Evolutionary conservation across 2,888 invertebrate genomes (phyloP).

Genomic region (Apantesis nais): DNA sequence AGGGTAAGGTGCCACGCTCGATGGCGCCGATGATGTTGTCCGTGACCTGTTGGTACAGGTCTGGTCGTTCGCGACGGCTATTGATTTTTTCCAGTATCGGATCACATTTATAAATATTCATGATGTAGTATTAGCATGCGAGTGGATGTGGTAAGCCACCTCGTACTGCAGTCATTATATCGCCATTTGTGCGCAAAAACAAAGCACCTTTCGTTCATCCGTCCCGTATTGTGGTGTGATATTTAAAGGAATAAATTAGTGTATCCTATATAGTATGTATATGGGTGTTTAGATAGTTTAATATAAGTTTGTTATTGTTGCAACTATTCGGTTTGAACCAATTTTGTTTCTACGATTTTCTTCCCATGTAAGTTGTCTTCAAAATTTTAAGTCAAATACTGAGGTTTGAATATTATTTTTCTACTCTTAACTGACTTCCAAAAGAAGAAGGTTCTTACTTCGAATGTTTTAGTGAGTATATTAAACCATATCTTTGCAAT

Average conservation of each 20-base stretch:
- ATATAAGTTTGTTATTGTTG: neutral
- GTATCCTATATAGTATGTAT: neutral
- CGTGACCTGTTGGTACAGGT: too few relatives aligned
- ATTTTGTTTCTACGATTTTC: neutral
- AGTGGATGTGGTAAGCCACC: conserved; percentile 61
- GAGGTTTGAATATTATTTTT: too few relatives aligned
- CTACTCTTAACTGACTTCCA: too few relatives aligned
- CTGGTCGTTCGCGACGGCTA: too few relatives aligned
- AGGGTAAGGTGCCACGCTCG: too few relatives aligned
- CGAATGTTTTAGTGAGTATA: too few relatives aligned
- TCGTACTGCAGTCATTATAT: conserved; percentile 80
- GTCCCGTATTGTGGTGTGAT: conserved; percentile 42
- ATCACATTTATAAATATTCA: conserved; percentile 83
- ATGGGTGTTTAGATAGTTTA: conserved; percentile 1
- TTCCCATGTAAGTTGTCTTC: too few relatives aligned
- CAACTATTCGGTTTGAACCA: neutral
- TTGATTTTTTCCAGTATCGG: conserved; percentile 60
- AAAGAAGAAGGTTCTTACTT: too few relatives aligned
- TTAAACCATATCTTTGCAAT: too few relatives aligned
- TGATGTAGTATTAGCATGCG: conserved; percentile 77
- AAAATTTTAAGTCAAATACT: too few relatives aligned
- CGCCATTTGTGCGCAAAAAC: conserved; percentile 81
- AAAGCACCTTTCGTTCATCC: conserved; percentile 62
- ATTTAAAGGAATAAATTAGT: conserved; percentile 35
- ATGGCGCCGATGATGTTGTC: too few relatives aligned